These are phyloP conservation scores for Siphonodentalium dalli DNA, from an alignment of 2,888 invertebrate genomes.

Conservation along the genomic window DNA sequence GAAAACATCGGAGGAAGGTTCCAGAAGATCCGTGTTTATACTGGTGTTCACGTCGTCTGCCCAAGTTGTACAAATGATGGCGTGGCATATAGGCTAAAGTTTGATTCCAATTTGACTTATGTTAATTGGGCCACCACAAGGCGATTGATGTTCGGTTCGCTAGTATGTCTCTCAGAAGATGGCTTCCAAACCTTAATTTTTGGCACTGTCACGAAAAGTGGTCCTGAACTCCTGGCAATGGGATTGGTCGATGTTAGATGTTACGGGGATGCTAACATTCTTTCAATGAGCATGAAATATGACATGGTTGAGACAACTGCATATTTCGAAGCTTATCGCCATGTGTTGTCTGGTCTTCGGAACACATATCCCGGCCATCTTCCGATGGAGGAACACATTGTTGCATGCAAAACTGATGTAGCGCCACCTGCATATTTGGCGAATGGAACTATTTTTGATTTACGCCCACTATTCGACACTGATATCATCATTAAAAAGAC, in stretches of 20 bases:
- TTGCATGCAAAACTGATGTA: slow-evolving; percentile 34
- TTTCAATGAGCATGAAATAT: slow-evolving; percentile 25
- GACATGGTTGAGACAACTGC: slow-evolving; percentile 80
- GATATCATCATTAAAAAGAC: slow-evolving; percentile 25
- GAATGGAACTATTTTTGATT: slow-evolving; percentile 23
- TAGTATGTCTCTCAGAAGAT: slow-evolving; percentile 77
- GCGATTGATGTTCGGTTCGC: slow-evolving; percentile 75
- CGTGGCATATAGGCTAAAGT: slow-evolving; percentile 35
- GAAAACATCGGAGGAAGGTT: slow-evolving; percentile 2
- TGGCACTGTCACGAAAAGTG: slow-evolving; percentile 69
- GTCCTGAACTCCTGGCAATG: slow-evolving; percentile 35
- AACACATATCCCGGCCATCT: slow-evolving; percentile 64
- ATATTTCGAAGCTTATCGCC: slow-evolving; percentile 83
- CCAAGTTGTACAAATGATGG: slow-evolving; percentile 34
- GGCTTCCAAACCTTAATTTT: slow-evolving; percentile 75
- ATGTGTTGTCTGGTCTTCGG: slow-evolving; percentile 77
- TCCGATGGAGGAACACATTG: slow-evolving; percentile 44
- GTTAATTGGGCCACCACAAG: slow-evolving; percentile 68
- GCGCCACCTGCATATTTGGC: slow-evolving; percentile 37
- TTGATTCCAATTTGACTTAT: slow-evolving; percentile 20
- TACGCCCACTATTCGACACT: slow-evolving; percentile 40
- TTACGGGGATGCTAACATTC: slow-evolving; percentile 19
- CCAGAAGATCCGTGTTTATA: slow-evolving; percentile 36
- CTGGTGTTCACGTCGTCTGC: slow-evolving; percentile 31
- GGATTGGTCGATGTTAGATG: slow-evolving; percentile 48